phyloP scores from a whole-genome alignment of 2,888 invertebrate genomes.

The Cephus spinipes region DNA sequence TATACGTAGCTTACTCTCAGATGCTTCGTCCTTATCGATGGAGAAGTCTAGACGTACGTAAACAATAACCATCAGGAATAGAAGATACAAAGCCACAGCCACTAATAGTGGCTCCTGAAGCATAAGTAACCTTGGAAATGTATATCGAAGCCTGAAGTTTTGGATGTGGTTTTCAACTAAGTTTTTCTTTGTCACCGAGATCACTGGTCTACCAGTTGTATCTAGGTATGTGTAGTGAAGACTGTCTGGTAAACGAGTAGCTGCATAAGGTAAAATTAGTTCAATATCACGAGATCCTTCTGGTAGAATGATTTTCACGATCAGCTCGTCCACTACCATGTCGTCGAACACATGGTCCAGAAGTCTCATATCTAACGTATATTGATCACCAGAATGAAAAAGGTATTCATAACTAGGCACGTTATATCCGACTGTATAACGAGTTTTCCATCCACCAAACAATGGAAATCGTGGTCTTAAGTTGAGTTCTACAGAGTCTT shows the following conservation, averaged over 20 bases:
- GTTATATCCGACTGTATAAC: constrained; percentile 96
- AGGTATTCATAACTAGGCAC: constrained; percentile 97
- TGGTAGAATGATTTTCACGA: constrained; percentile 91
- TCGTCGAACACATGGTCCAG: constrained; percentile 98
- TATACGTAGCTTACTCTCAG: constrained; percentile 66
- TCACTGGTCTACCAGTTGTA: constrained; percentile 90
- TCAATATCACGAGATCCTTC: constrained; percentile 90
- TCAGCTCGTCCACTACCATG: constrained; percentile 91
- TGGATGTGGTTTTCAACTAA: constrained; percentile 97
- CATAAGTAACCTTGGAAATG: constrained; percentile 86
- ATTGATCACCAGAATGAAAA: constrained; percentile 82
- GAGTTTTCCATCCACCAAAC: constrained; percentile 99
- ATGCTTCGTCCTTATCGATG: constrained; percentile 78
- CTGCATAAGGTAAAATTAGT: constrained; percentile 84
- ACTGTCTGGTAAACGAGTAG: constrained; percentile 79
- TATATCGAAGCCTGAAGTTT: constrained; percentile 91
- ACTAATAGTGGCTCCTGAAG: constrained; percentile 94
- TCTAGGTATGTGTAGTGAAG: constrained; percentile 95
- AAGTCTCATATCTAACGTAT: constrained; percentile 91
- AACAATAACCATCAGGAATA: constrained; percentile 92
- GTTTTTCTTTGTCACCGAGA: constrained; percentile 84
- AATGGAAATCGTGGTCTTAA: constrained; percentile 96
- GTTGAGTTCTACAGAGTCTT: constrained; percentile 95
- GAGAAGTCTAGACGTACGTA: constrained; percentile 97
- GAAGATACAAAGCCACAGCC: constrained; percentile 85